Evolutionary conservation across 2,888 invertebrate genomes (phyloP).

Genomic region (Clostera curtula): DNA sequence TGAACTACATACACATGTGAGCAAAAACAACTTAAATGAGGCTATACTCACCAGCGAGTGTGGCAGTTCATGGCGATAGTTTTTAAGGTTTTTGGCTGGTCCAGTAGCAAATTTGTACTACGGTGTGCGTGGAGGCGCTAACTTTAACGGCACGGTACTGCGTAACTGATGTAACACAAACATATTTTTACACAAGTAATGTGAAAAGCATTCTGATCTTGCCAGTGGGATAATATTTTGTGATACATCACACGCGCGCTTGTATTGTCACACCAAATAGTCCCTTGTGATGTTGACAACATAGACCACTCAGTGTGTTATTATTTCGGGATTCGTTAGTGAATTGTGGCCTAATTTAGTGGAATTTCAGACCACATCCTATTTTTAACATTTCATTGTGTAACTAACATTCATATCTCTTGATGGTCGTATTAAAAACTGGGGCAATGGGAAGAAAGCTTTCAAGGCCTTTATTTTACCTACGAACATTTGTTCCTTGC

Average conservation of each 20-base stretch:
- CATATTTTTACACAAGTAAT: conserved; percentile 27
- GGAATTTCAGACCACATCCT: no score
- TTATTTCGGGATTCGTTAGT: no score
- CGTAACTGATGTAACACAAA: conserved; percentile 30
- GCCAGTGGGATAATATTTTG: conserved; percentile 17
- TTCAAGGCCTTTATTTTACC: no score
- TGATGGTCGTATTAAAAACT: no score
- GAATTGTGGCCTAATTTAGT: no score
- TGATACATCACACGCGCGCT: conserved; percentile 28
- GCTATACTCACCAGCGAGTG: no score
- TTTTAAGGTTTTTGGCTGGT: conserved; percentile 37
- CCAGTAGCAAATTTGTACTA: conserved; percentile 30
- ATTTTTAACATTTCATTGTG: no score
- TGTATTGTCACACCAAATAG: conserved; percentile 21
- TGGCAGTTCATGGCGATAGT: conserved; percentile 26
- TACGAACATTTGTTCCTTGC: no score
- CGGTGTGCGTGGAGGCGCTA: conserved; percentile 23
- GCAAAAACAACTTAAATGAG: no score
- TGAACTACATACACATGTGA: no score
- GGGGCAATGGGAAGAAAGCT: no score
- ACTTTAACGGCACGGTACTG: conserved; percentile 18
- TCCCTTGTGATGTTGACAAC: conserved; percentile 35
- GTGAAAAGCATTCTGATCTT: conserved; percentile 14
- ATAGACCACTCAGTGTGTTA: conserved; percentile 16
- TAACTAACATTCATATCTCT: no score